Evolutionary conservation across 1,140 invertebrate genomes (phyloP).

Genomic region (Planococcus citri): DNA sequence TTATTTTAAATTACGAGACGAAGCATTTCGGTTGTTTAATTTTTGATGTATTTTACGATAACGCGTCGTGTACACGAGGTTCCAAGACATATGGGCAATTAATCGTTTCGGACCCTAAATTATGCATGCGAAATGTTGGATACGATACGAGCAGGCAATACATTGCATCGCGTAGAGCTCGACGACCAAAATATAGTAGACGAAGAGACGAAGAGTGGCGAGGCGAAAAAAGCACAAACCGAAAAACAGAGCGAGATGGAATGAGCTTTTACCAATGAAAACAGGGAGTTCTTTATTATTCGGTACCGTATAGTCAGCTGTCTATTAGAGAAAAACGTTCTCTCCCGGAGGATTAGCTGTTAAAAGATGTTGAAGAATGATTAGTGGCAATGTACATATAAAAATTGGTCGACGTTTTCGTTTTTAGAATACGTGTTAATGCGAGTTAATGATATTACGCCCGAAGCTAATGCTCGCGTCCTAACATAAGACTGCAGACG

Average conservation of each 20-base stretch:
- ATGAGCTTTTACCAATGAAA: not conserved
- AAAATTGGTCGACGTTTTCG: not conserved
- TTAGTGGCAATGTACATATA: not conserved
- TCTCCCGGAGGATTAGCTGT: not conserved
- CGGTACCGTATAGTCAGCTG: not conserved
- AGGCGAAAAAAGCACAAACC: too few relatives aligned
- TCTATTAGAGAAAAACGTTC: not conserved
- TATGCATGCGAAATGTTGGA: constrained; percentile 7
- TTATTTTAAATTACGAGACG: not conserved
- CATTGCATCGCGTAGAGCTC: too few relatives aligned
- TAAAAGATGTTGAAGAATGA: constrained; percentile 12
- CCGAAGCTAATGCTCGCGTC: not conserved
- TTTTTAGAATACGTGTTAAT: not conserved
- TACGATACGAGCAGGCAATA: too few relatives aligned
- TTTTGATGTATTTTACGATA: not conserved
- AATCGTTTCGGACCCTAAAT: constrained; percentile 14
- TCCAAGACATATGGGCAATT: constrained; percentile 14
- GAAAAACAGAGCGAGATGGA: not conserved
- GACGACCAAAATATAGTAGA: too few relatives aligned
- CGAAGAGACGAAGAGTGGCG: too few relatives aligned
- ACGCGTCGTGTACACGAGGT: not conserved
- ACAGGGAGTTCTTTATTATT: not conserved
- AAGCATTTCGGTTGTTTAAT: not conserved
- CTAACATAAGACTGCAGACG: too few relatives aligned
- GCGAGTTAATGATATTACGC: not conserved